phyloP scores from a whole-genome alignment of 2,797 vertebrate species.

The Etheostoma perlongum region DNA sequence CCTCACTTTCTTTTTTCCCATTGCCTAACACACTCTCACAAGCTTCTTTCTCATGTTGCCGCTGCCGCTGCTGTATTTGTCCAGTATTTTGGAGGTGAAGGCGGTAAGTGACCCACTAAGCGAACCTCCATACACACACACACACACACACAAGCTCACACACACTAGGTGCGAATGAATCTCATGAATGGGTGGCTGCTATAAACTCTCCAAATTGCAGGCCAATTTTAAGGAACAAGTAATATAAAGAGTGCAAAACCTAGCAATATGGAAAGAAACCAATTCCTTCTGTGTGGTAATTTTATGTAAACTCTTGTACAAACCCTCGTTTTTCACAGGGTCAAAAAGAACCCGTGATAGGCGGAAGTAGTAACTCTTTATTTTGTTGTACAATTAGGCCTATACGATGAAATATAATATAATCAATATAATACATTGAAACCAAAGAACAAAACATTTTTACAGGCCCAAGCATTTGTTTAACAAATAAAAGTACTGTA shows the following conservation, averaged over 20 bases:
- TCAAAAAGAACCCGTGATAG: no score
- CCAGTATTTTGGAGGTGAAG: constrained; percentile 36
- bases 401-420: no score
- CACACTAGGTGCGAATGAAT: constrained; percentile 36
- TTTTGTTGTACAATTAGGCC: no score
- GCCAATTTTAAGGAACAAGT: background rate
- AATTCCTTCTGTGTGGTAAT: background rate
- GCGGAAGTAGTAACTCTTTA: no score
- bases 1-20: constrained; percentile 52
- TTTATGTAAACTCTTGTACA: no score
- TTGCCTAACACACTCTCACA: background rate
- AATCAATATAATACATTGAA: no score
- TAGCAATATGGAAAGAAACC: background rate
- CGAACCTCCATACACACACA: constrained; percentile 7
- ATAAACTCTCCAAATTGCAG: background rate
- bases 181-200: background rate
- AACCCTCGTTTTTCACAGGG: no score
- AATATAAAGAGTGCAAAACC: background rate
- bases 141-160: constrained; percentile 18
- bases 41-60: constrained; percentile 27
- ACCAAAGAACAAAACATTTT: no score
- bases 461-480: no score
- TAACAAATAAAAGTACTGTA: no score
- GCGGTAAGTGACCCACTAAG: constrained; percentile 52
- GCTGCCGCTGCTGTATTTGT: background rate